These are phyloP conservation scores for Cyrtorhinus lividipennis DNA, from an alignment of 1,140 invertebrate species.

Conservation along the genomic window DNA sequence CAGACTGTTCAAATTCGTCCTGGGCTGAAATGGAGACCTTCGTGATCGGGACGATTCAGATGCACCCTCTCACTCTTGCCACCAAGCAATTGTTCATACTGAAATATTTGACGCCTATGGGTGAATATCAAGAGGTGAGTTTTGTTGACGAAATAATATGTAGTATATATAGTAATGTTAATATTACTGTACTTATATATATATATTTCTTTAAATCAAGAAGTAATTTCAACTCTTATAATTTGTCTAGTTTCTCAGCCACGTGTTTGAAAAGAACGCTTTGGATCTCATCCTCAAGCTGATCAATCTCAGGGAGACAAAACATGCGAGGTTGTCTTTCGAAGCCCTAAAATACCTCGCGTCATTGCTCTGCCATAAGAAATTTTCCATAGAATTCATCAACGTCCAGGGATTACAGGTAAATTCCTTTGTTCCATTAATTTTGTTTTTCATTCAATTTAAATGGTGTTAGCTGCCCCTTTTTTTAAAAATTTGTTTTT, in stretches of 20 bases:
- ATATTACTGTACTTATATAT: too few species aligned
- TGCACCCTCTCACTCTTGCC: constrained; percentile 70
- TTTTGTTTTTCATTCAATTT: too few species aligned
- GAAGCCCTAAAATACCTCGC: constrained; percentile 89
- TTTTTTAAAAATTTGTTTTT: too few species aligned
- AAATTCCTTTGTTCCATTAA: constrained; percentile 17
- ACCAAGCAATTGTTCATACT: constrained; percentile 85
- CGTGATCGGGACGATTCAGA: constrained; percentile 69
- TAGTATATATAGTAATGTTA: too few species aligned
- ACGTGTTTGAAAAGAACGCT: constrained; percentile 84
- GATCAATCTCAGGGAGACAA: constrained; percentile 74
- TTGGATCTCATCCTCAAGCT: constrained; percentile 78
- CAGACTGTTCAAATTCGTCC: constrained; percentile 50
- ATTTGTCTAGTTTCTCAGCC: constrained; percentile 54
- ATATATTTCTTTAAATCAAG: too few species aligned
- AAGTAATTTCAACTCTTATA: too few species aligned
- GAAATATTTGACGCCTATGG: constrained; percentile 83
- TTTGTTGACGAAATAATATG: too few species aligned
- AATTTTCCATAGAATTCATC: constrained; percentile 92
- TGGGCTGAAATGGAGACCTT: constrained; percentile 80
- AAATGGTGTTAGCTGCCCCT: too few species aligned
- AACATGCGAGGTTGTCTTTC: constrained; percentile 82
- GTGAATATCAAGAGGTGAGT: constrained; percentile 86
- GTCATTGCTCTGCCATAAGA: constrained; percentile 88
- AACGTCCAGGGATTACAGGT: constrained; percentile 67